Evolutionary conservation across 2,888 invertebrate species (phyloP).

Genomic region (Eristalis pertinax): DNA sequence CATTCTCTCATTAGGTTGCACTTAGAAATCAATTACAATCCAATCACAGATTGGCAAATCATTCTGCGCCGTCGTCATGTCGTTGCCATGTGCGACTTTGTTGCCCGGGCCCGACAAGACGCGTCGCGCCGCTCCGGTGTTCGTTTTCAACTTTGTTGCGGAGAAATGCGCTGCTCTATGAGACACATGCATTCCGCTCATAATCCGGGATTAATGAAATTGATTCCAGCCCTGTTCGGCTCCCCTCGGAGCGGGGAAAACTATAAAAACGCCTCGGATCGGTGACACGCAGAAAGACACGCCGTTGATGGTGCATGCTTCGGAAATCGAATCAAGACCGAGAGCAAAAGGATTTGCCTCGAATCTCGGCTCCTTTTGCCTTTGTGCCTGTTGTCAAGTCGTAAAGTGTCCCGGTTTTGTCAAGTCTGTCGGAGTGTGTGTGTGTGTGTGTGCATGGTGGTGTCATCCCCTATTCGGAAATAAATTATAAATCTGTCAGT

Average conservation of each 20-base stretch:
- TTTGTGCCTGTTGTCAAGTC: conserved; percentile 31
- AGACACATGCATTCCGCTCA: conserved; percentile 47
- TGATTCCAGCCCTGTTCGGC: conserved; percentile 58
- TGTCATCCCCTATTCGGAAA: conserved; percentile 72
- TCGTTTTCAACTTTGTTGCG: conserved; percentile 51
- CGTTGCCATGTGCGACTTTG: conserved; percentile 24
- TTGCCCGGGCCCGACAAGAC: conserved; percentile 3
- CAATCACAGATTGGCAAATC: conserved; percentile 39
- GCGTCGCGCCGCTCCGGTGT: background rate
- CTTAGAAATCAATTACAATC: conserved; percentile 66
- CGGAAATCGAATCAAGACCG: conserved; percentile 13
- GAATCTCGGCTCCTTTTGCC: conserved; percentile 22
- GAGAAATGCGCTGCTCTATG: conserved; percentile 5
- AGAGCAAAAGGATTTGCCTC: conserved; percentile 31
- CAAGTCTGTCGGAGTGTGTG: background rate
- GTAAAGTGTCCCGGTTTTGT: conserved; percentile 21
- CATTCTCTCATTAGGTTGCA: conserved; percentile 56
- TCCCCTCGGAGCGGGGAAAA: conserved; percentile 27
- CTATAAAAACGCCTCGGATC: conserved; percentile 59
- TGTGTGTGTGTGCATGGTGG: conserved; percentile 18
- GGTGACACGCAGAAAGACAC: conserved; percentile 49
- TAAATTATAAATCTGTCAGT: conserved; percentile 74
- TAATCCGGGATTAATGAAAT: conserved; percentile 73
- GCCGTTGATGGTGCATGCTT: conserved; percentile 21
- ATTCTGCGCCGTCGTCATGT: background rate